phyloP scores from a whole-genome alignment of 2,888 invertebrate genomes.

The Philopedon plagiatum region DNA sequence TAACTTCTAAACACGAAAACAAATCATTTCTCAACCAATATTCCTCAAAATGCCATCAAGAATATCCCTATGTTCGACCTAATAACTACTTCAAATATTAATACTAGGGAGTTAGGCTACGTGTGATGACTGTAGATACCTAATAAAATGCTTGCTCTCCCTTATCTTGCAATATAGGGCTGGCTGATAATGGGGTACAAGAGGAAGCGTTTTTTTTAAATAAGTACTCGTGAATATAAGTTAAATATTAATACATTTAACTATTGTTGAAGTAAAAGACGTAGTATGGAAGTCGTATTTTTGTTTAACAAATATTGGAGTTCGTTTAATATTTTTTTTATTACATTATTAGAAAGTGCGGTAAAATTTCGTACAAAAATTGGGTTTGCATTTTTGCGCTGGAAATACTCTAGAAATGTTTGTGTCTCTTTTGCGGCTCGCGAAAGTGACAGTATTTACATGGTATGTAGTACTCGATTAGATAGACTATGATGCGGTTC shows the following conservation, averaged over 20 bases:
- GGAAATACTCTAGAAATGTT: too few relatives aligned
- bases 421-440: too few relatives aligned
- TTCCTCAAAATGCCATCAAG: constrained; percentile 1
- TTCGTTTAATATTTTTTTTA: background rate
- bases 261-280: too few relatives aligned
- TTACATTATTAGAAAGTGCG: background rate
- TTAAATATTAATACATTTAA: too few relatives aligned
- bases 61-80: constrained; percentile 14
- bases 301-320: too few relatives aligned
- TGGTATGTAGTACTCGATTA: too few relatives aligned
- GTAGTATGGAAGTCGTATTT: too few relatives aligned
- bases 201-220: background rate
- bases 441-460: too few relatives aligned
- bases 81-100: constrained; percentile 23
- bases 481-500: too few relatives aligned
- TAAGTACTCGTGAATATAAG: too few relatives aligned
- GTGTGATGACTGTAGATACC: constrained; percentile 9
- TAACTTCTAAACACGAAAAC: constrained; percentile 3
- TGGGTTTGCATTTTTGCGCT: too few relatives aligned
- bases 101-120: constrained; percentile 10
- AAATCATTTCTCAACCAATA: constrained; percentile 19
- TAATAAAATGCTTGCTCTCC: background rate
- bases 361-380: too few relatives aligned
- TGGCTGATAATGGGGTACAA: background rate
- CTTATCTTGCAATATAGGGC: background rate